A percentile compares a stretch with the other conserved stretches of the same genome.
Conservation (phyloP, 2,113 vertebrate genomes). For the Condylura cristata region DNA sequence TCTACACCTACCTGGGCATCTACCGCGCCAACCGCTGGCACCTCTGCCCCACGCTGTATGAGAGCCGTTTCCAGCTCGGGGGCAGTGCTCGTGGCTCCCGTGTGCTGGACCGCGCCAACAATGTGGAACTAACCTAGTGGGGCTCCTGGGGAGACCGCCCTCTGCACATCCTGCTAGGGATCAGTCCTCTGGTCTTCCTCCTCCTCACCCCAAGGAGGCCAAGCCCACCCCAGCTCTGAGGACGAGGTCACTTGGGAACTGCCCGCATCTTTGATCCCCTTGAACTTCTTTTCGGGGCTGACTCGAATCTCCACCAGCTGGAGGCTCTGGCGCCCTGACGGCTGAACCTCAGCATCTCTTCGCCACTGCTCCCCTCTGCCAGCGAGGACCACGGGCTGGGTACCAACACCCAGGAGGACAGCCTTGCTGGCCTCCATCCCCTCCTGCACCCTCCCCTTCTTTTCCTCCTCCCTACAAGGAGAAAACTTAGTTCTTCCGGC, state of each 20-base stretch:
- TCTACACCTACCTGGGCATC: constrained; percentile 93
- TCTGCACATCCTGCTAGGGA: background rate
- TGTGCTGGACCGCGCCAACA: constrained; percentile 90
- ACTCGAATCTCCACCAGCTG: background rate
- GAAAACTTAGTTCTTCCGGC: constrained; percentile 51
- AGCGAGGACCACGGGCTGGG: constrained; percentile 26
- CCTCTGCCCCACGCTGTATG: constrained; percentile 94
- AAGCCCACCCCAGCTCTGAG: background rate
- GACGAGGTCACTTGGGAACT: constrained; percentile 14
- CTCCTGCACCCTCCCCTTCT: background rate
- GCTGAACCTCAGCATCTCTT: constrained; percentile 16
- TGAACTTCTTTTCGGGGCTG: constrained; percentile 47
- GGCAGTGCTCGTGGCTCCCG: constrained; percentile 91
- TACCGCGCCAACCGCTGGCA: constrained; percentile 94
- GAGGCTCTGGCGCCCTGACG: constrained; percentile 41
- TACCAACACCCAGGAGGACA: background rate
- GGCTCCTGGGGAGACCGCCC: background rate
- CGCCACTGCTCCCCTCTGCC: constrained; percentile 41
- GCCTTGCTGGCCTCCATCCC: background rate
- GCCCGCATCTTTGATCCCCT: constrained; percentile 43
- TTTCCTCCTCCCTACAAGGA: background rate
- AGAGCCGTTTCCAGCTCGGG: constrained; percentile 93
- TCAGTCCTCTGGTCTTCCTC: constrained; percentile 20
- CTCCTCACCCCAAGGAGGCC: constrained; percentile 23
- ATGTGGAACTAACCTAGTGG: constrained; percentile 88